Percentiles rank a stretch among this genome's conserved stretches.
These are phyloP conservation scores for Zoroaster sp. DNA, from an alignment of 53 echinoderm and acorn worm genomes.

Conservation along the genomic window DNA sequence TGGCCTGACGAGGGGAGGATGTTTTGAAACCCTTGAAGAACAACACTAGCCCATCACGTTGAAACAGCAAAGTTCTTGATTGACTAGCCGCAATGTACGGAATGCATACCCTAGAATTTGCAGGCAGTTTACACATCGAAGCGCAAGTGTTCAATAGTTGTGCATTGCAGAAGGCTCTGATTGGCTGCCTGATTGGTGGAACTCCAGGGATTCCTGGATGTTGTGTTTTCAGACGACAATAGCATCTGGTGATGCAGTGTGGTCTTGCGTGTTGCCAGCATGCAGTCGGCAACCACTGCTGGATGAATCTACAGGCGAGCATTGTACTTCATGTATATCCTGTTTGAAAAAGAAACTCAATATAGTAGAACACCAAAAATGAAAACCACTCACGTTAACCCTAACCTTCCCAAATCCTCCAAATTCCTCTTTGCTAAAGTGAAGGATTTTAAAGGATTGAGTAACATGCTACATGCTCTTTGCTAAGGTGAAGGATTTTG, in stretches of 20 bases:
- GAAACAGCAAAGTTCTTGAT: neutral
- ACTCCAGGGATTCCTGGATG: neutral
- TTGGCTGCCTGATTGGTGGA: neutral
- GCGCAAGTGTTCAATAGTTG: neutral
- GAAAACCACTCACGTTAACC: no score
- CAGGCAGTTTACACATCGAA: neutral
- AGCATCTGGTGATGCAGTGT: neutral
- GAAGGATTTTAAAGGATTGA: no score
- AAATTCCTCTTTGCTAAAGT: no score
- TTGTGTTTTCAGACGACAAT: neutral
- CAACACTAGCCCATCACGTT: neutral
- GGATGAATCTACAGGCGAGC: neutral
- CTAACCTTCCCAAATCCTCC: no score
- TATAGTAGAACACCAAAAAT: no score
- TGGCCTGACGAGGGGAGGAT: neutral
- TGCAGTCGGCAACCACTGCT: neutral
- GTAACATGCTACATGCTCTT: no score
- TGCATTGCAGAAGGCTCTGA: neutral
- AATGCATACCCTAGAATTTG: neutral
- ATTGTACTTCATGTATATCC: no score
- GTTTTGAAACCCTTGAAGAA: neutral
- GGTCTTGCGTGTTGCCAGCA: neutral
- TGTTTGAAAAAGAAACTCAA: no score
- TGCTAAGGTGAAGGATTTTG: no score
- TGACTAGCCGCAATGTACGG: neutral